Evolutionary conservation across 2,888 invertebrate genomes (phyloP), one percentile per base, ranked within the genome.

Genomic region (Phlogophora meticulosa): DNA sequence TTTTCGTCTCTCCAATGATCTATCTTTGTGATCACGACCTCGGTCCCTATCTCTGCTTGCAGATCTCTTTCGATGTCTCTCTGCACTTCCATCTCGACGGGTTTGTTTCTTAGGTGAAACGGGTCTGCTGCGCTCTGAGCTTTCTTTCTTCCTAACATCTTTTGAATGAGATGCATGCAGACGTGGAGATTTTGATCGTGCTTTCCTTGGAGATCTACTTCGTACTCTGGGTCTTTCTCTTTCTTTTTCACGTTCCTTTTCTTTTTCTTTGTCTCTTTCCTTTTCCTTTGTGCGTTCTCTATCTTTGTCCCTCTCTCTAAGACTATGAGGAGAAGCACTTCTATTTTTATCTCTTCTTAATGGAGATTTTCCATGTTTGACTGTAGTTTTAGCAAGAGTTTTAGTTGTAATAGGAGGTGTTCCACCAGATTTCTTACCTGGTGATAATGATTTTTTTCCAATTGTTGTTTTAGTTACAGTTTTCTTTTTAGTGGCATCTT

Each of bases 251-350:
- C 95, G 95, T 80, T 90, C 94, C 80, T 92, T 94, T 24, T 96
- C 95, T 67, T 90, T 90, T 57, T 96, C 96, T 81, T 93, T 93
- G 36, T 95, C 95, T 72, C 88, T 91, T 4, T 93, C 93, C 79
- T 92, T 93, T 38, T 92, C 93, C 85, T 93, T 93, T 22, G 82
- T 84, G 22, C 90, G 87, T 51, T 96, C 96, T 32, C 94, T 92
- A 57, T 96, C 96, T 85, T 94, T 93, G 46, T 96, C 96, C 69
- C 93, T 93, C 45, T 94, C 93, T 86, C 96, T 95, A 42, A 91
- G 84, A 40, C 91, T 87, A 75, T 95, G 93, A 52, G 93, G 93
- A 9, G 90, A 96, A 78, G 80, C 81, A 85, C 92, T 95, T 82
- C 91, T 91, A 70, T 93, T 94, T 84, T 94, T 95, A 15, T 93